These are phyloP conservation scores for Triplophysa dalaica DNA, from an alignment of 2,113 vertebrate species.

Conservation along the genomic window DNA sequence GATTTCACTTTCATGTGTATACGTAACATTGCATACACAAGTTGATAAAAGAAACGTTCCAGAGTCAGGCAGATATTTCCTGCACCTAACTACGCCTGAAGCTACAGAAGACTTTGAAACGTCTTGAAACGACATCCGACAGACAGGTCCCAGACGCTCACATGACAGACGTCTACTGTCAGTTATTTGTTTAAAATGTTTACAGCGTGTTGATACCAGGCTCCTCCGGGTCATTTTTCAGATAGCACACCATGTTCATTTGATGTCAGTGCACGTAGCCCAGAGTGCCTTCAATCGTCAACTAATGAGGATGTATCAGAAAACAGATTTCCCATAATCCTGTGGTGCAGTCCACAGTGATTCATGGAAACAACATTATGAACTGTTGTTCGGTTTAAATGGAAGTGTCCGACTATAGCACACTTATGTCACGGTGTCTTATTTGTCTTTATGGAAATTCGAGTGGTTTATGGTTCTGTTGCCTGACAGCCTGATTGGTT, in stretches of 20 bases:
- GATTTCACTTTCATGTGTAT: background rate
- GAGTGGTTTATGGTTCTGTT: constrained; percentile 27
- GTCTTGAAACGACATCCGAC: background rate
- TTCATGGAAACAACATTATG: background rate
- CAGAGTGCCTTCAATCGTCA: background rate
- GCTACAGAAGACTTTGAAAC: background rate
- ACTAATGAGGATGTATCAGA: background rate
- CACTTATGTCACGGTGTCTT: constrained; percentile 42
- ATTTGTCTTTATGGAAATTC: constrained; percentile 34
- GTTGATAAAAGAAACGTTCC: background rate
- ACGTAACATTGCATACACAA: background rate
- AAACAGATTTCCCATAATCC: background rate
- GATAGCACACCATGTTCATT: background rate
- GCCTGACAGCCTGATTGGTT: constrained; percentile 6
- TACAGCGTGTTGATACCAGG: constrained; percentile 25
- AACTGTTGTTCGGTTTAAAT: constrained; percentile 32
- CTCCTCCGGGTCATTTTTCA: background rate
- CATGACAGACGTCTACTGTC: constrained; percentile 4
- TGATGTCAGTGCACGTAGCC: background rate
- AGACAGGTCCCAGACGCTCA: background rate
- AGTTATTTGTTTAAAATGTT: constrained; percentile 19
- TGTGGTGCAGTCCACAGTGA: background rate
- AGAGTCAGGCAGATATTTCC: background rate
- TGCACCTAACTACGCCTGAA: background rate
- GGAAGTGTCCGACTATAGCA: constrained; percentile 28